Evolutionary conservation across 1,140 invertebrate genomes (phyloP).

Genomic region (Leptoteleia sp.): DNA sequence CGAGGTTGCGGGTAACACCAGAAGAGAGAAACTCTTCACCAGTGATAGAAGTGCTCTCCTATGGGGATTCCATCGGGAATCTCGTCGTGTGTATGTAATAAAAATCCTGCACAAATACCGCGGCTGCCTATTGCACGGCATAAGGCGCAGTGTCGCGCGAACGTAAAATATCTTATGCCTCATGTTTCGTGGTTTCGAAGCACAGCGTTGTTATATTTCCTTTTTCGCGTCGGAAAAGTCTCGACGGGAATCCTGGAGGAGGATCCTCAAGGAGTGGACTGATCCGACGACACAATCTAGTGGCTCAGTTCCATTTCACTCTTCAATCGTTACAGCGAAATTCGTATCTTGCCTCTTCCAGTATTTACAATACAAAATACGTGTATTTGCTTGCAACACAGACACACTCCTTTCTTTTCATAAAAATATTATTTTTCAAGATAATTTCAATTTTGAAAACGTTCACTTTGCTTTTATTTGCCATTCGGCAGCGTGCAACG

Average conservation of each 20-base stretch:
- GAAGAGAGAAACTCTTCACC: conserved; percentile 12
- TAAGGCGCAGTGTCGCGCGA: conserved; percentile 43
- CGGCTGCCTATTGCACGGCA: conserved; percentile 37
- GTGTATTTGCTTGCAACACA: too few species aligned
- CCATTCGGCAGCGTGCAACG: too few species aligned
- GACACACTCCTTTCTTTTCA: neutral
- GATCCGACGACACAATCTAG: conserved; percentile 54
- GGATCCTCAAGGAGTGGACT: conserved; percentile 48
- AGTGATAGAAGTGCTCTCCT: conserved; percentile 36
- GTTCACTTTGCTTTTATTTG: too few species aligned
- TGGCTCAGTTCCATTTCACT: conserved; percentile 47
- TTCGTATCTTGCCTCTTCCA: conserved; percentile 35
- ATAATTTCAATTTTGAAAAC: conserved; percentile 7
- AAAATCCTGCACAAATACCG: conserved; percentile 53
- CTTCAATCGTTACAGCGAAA: conserved; percentile 48
- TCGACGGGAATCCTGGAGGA: conserved; percentile 41
- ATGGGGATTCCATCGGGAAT: conserved; percentile 42
- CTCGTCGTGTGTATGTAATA: conserved; percentile 52
- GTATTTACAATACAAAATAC: conserved; percentile 38
- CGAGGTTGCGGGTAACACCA: conserved; percentile 21
- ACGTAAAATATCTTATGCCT: conserved; percentile 58
- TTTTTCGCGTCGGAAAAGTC: conserved; percentile 43
- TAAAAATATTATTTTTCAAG: conserved; percentile 8
- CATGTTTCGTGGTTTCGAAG: conserved; percentile 38
- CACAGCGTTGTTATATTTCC: conserved; percentile 48